phyloP scores from a whole-genome alignment of 2,888 invertebrate genomes.

The Osmoderma eremita region DNA sequence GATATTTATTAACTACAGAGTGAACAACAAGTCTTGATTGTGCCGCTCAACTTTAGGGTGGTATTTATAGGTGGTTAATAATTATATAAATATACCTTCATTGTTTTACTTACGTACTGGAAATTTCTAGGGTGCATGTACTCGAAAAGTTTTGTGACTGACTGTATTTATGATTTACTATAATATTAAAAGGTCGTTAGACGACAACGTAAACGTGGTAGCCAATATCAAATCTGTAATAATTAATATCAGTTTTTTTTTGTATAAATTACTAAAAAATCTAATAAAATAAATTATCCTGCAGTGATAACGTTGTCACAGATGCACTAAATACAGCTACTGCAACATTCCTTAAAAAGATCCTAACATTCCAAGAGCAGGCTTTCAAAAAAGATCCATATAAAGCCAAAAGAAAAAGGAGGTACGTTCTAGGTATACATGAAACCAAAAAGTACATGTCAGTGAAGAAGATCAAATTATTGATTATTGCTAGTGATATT shows the following conservation, averaged over 20 bases:
- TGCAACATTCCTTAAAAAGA: slow-evolving; percentile 65
- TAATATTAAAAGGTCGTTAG: too few relatives aligned
- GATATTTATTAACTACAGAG: too few relatives aligned
- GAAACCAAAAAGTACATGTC: slow-evolving; percentile 70
- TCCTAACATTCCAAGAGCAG: slow-evolving; percentile 72
- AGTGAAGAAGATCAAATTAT: slow-evolving; percentile 68
- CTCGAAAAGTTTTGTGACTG: too few relatives aligned
- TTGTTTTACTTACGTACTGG: too few relatives aligned
- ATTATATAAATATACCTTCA: too few relatives aligned
- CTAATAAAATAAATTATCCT: slow-evolving; percentile 6
- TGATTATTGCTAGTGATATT: slow-evolving; percentile 73
- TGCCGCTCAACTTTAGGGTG: too few relatives aligned
- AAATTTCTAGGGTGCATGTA: too few relatives aligned
- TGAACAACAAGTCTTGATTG: too few relatives aligned
- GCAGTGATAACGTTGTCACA: slow-evolving; percentile 68
- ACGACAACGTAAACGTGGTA: too few relatives aligned
- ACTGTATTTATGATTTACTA: too few relatives aligned
- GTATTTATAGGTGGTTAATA: too few relatives aligned
- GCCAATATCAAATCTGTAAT: too few relatives aligned
- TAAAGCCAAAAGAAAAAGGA: slow-evolving; percentile 68
- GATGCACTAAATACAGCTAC: slow-evolving; percentile 66
- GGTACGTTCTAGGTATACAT: slow-evolving; percentile 72
- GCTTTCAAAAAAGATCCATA: slow-evolving; percentile 69
- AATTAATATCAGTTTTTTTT: slow-evolving; percentile 68
- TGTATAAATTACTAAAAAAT: background rate